Base-by-base conservation (phyloP, 2,113 vertebrate species). In the Calypte anna region DNA sequence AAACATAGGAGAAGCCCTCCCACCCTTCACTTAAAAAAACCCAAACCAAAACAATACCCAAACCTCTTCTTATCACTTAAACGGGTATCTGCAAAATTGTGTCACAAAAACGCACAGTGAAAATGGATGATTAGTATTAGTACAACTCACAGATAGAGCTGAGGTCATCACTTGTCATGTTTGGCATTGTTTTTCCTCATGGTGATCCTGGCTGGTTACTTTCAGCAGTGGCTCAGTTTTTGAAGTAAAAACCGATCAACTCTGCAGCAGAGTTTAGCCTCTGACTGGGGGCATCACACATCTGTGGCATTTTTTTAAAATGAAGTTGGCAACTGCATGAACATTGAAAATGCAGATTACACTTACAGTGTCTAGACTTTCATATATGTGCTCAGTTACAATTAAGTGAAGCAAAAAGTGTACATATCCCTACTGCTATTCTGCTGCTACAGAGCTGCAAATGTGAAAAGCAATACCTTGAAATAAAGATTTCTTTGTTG, bases 281-380 rank as follows among this genome's bases (percentile, higher is more conserved):
- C 96, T 97, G 97, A 96, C 96, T 54, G 91, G 98, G 97, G 97
- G 97, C 96, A 97, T 98, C 98, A 97, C 97, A 73, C 92, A 98
- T 96, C 98, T 98, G 98, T 97, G 98, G 98, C 98, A 98, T 97
- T 97, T 97, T 86, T 48, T 79, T 7, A 27, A 94, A 97, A 97
- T 96, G 96, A 96, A 97, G 95, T 86, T 97, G 97, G 97, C 97
- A 97, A 98, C 97, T 95, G 97, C 96, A 97, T 97, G 96, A 97
- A 97, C 97, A 97, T 97, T 94, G 97, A 97, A 97, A 97, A 98
- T 97, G 97, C 97, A 93, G 96, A 96, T 97, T 97, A 98, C 97
- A 97, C 96, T 96, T 97, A 98, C 98, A 98, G 98, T 98, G 98
- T 98, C 96, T 98, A 98, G 98, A 98, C 98, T 98, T 96, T 96